These are phyloP conservation scores for Gymnobelideus leadbeateri DNA, from an alignment of 2,113 vertebrate species.

Conservation along the genomic window DNA sequence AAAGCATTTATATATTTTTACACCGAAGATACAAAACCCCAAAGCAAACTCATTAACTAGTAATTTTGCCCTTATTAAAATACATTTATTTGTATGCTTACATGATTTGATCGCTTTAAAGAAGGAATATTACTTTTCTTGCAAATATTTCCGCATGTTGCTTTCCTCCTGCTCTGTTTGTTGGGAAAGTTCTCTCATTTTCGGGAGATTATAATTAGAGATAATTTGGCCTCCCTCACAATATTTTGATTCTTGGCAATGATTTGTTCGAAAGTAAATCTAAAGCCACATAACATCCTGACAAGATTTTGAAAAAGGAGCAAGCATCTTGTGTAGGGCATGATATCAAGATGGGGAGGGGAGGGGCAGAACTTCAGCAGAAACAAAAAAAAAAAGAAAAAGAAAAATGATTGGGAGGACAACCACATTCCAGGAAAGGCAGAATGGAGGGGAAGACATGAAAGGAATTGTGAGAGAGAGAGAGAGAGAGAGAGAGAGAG, in stretches of 20 bases:
- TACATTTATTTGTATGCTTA: slow-evolving; percentile 91
- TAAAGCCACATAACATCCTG: slow-evolving; percentile 76
- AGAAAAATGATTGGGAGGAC: background rate
- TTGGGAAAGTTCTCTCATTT: slow-evolving; percentile 86
- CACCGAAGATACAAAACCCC: slow-evolving; percentile 87
- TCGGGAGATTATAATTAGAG: slow-evolving; percentile 87
- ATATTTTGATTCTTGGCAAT: slow-evolving; percentile 81
- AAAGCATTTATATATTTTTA: slow-evolving; percentile 89
- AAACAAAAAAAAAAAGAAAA: background rate
- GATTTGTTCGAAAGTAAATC: slow-evolving; percentile 79
- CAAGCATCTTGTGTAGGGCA: slow-evolving; percentile 58
- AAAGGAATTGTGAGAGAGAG: background rate
- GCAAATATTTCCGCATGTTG: slow-evolving; percentile 84
- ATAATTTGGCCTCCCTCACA: slow-evolving; percentile 88
- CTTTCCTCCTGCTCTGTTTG: slow-evolving; percentile 79
- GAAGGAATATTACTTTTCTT: slow-evolving; percentile 86
- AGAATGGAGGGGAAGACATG: background rate
- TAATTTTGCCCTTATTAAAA: slow-evolving; percentile 92
- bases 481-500: too few relatives aligned
- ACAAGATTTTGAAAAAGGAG: slow-evolving; percentile 76
- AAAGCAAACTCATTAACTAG: slow-evolving; percentile 92
- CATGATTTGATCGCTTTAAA: slow-evolving; percentile 87
- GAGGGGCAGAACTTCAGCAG: background rate
- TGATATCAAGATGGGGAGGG: slow-evolving; percentile 61
- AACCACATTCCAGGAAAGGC: background rate